Evolutionary conservation across 2,113 vertebrate genomes (phyloP), one percentile per base, ranked within the genome.

Genomic region (Calidris pugnax): DNA sequence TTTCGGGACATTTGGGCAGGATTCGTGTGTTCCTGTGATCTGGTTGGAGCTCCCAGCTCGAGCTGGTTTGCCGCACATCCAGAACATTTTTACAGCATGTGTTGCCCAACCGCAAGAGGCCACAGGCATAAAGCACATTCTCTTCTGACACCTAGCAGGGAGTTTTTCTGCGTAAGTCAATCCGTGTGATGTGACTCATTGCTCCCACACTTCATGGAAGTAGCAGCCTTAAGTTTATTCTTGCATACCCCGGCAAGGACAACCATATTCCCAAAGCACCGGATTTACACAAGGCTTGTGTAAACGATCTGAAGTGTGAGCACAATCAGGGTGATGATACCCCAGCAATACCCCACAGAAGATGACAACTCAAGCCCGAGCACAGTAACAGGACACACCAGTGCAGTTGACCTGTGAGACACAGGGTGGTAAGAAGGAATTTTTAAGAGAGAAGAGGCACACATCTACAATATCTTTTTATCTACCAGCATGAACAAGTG

Each of bases 81-180:
- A 91, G 87, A 79, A 95, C 89, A 96, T 96, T 96, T 93, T 96
- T 96, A 83, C 81, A 95, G 91, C 96, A 96, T 95, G 96, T 89
- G 89, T 76, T 94, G 91, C 87, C 91, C 30, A 30, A 94, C 93
- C 95, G 14, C 93, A 94, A 94, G 93, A 89, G 82, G 85, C 87
- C 89, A 66, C 67, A 91, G 89, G 87, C 94, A 91, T 27, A 79
- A 73, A 96, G 86, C 89, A 85, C 94, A 96, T 96, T 96, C 92
- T 72, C 87, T 60, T 89, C 96, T 94, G 94, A 97, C 95, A 97
- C 96, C 96, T 96, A 96, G 87, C 81, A 95, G 93, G 87, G 94
- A 95, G 68, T 57, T 94, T 73, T 95, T 67, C 80, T 95, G 64
- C 67, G 37, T 89, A 93, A 96, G 89, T 35, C 91, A 71, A 60